These are phyloP conservation scores for Drosophila greeni DNA, from an alignment of 2,888 invertebrate species.

Conservation along the genomic window DNA sequence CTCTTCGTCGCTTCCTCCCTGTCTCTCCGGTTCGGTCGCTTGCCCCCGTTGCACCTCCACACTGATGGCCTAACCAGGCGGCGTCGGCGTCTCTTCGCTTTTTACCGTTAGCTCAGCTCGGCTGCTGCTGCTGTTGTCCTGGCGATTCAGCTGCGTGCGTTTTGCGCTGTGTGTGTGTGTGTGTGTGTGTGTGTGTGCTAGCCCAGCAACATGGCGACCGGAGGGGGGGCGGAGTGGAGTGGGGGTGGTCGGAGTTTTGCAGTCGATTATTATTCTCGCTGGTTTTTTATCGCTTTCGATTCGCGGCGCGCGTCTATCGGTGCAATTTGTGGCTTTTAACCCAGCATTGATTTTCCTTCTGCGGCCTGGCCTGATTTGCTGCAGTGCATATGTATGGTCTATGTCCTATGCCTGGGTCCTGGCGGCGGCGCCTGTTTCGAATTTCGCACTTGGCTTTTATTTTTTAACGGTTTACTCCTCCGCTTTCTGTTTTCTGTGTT, in stretches of 20 bases:
- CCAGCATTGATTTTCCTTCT: conserved; percentile 63
- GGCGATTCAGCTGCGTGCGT: conserved; percentile 23
- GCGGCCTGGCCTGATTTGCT: conserved; percentile 54
- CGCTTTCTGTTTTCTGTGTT: conserved; percentile 1
- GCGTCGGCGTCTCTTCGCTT: conserved; percentile 49
- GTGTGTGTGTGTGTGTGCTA: conserved; percentile 54
- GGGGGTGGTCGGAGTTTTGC: conserved; percentile 26
- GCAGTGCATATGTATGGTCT: conserved; percentile 22
- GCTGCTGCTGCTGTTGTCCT: conserved; percentile 21
- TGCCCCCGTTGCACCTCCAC: conserved; percentile 78
- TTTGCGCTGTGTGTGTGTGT: conserved; percentile 30
- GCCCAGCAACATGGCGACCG: conserved; percentile 66
- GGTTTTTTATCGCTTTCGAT: conserved; percentile 22
- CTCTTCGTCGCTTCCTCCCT: conserved; percentile 22
- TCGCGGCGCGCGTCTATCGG: conserved; percentile 42
- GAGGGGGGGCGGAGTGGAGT: conserved; percentile 7
- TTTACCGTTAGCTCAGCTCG: conserved; percentile 36
- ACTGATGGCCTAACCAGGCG: conserved; percentile 78
- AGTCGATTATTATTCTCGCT: conserved; percentile 30
- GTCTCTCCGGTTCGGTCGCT: conserved; percentile 10
- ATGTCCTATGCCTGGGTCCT: conserved; percentile 35
- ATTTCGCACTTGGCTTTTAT: conserved; percentile 29
- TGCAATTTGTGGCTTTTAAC: conserved; percentile 52
- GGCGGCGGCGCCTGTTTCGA: conserved; percentile 49
- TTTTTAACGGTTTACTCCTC: conserved; percentile 2